phyloP scores from a whole-genome alignment of 2,888 invertebrate species.

The Thysanoteuthis rhombus region DNA sequence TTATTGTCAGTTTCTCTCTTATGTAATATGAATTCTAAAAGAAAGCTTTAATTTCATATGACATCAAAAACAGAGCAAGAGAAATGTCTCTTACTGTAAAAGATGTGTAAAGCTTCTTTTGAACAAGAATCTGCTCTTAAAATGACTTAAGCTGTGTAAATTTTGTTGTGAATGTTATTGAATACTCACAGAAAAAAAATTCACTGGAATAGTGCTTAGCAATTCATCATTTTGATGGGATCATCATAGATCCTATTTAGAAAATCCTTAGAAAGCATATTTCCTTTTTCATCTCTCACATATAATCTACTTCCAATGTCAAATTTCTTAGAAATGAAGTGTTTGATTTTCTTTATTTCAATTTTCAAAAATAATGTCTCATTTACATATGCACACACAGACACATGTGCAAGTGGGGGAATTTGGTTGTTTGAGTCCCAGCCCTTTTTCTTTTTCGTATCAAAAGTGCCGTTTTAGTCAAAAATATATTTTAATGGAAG shows the following conservation, averaged over 20 bases:
- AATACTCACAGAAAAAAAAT: not conserved
- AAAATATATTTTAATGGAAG: too few relatives aligned
- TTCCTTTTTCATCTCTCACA: not conserved
- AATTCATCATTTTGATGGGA: not conserved
- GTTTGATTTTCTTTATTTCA: not conserved
- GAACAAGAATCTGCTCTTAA: not conserved
- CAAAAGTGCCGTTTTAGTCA: too few relatives aligned
- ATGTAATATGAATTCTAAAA: too few relatives aligned
- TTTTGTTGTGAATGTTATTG: not conserved
- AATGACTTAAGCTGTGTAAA: not conserved
- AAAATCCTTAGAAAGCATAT: not conserved
- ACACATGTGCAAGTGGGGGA: too few relatives aligned
- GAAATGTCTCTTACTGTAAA: not conserved
- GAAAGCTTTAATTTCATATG: too few relatives aligned
- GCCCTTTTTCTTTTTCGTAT: too few relatives aligned
- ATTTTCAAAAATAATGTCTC: not conserved
- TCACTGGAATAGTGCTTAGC: not conserved
- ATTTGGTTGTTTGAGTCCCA: too few relatives aligned
- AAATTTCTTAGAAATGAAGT: not conserved
- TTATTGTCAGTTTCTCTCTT: too few relatives aligned
- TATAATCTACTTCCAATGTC: not conserved
- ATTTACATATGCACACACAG: too few relatives aligned
- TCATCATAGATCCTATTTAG: not conserved
- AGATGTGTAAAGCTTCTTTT: not conserved
- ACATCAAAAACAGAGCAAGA: too few relatives aligned